Base-by-base conservation (phyloP, 1,140 invertebrate genomes). In the Drosophila obscura region DNA sequence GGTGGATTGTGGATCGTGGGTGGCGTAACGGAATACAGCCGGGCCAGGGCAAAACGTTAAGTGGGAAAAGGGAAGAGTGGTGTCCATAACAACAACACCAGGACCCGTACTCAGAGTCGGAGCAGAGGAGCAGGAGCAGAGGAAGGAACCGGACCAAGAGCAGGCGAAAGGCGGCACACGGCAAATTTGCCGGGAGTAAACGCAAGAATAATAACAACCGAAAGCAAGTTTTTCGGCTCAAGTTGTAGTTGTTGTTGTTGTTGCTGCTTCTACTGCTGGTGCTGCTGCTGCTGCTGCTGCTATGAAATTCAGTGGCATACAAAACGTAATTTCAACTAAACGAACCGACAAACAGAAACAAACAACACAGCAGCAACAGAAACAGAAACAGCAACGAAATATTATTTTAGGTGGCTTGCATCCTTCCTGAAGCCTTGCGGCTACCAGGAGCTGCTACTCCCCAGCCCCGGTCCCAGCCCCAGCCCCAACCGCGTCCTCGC, bases 301-400 rank as follows among this genome's bases (percentile, higher is more conserved):
- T 87, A 88, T 83, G 79, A 88, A 87, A 88, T 88, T 87, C 83
- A 87, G 83, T 88, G 83, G 83, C 83, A 87, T 75, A 87, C 83
- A 88, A 81, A 87, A 88, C 83, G 83, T 87, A 87, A 87, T 87
- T 87, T 87, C 79, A 88, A 77, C 83, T 87, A 87, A 87, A 88
- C 83, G 83, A 87, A 85, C 83, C 82, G 83, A 82, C 82, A 85
- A 88, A 88, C 71, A 87, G 82, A 87, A 87, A 75, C 53, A 78
- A 71, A 87, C 83, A 77, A 77, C 8, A 31, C 28, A 31, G 8
- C 28, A 56, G 22, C 15, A 52, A 74, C 63, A 66, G 51, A 46
- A 58, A 57, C 26, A 80, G 65, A 59, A 74, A 71, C 41, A 59
- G 75, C 79, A 65, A 67, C 83, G 79, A 88, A 88, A 88, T 88